Conservation (phyloP, 2,888 invertebrate genomes). For the Ochropacha duplaris region DNA sequence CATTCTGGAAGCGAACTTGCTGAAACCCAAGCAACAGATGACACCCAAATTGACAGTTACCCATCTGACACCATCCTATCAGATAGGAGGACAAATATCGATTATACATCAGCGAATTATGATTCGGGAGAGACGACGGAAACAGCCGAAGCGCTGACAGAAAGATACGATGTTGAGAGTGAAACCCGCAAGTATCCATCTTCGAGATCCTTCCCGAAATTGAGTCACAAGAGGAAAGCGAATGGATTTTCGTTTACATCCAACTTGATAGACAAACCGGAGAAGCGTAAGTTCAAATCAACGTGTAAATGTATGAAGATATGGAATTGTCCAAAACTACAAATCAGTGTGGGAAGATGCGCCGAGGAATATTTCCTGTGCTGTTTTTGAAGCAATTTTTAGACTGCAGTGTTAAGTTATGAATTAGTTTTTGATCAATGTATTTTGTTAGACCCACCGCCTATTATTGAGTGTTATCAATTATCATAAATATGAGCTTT, state of each 20-base stretch:
- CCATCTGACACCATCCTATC: slow-evolving; percentile 18
- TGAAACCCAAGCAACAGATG: slow-evolving; percentile 13
- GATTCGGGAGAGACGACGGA: slow-evolving; percentile 30
- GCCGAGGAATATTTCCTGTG: slow-evolving; percentile 77
- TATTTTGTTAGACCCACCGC: neutral
- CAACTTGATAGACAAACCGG: slow-evolving; percentile 53
- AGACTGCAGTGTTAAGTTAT: neutral
- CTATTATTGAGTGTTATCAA: neutral
- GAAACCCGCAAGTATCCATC: slow-evolving; percentile 36
- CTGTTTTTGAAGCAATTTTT: slow-evolving; percentile 50
- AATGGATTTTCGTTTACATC: slow-evolving; percentile 35
- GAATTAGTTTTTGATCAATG: neutral
- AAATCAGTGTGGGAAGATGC: slow-evolving; percentile 73
- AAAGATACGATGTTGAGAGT: slow-evolving; percentile 31
- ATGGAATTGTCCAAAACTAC: slow-evolving; percentile 75
- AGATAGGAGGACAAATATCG: slow-evolving; percentile 15
- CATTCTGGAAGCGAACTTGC: slow-evolving; percentile 11
- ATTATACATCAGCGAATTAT: slow-evolving; percentile 23
- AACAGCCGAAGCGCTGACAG: slow-evolving; percentile 33
- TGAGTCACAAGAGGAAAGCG: slow-evolving; percentile 56
- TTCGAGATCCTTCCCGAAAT: slow-evolving; percentile 51
- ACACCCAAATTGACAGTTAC: slow-evolving; percentile 14
- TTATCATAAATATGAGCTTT: neutral
- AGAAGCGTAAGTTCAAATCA: slow-evolving; percentile 60
- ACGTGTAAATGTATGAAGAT: slow-evolving; percentile 75